A percentile compares a stretch with the other conserved stretches of the same genome.
Conservation (phyloP, 2,113 vertebrate species). For the Malurus cyaneus region DNA sequence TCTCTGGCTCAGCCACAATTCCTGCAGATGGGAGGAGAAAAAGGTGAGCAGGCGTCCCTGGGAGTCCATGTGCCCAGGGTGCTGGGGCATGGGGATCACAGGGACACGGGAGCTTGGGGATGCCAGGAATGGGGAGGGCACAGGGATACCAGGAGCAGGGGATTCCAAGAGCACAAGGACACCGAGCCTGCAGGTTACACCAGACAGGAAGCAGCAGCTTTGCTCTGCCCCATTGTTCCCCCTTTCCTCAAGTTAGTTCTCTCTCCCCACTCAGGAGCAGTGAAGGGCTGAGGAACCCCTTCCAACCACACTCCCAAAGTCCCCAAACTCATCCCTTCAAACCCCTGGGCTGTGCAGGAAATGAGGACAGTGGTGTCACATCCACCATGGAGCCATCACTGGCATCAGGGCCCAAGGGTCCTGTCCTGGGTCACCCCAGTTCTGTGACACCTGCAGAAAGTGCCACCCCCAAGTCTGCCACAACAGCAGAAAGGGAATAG, state of each 20-base stretch:
- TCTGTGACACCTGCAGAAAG: rapidly evolving
- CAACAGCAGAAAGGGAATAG: background rate
- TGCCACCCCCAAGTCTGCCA: background rate
- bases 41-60: background rate
- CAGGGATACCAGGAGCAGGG: background rate
- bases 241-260: background rate
- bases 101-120: background rate
- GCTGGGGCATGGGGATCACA: background rate
- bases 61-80: rapidly evolving
- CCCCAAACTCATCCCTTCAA: background rate
- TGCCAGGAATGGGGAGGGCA: rapidly evolving
- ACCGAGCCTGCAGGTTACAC: rapidly evolving
- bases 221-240: background rate
- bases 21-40: background rate
- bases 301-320: rapidly evolving
- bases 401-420: rapidly evolving
- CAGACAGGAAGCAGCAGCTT: background rate
- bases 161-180: background rate
- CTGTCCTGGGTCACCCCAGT: background rate
- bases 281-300: background rate
- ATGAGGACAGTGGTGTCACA: rapidly evolving
- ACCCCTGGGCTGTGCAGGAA: rapidly evolving
- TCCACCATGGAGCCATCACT: background rate
- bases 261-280: background rate
- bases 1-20: background rate